Evolutionary conservation across 2,888 invertebrate genomes (phyloP).

Genomic region (Pheosia tremula): DNA sequence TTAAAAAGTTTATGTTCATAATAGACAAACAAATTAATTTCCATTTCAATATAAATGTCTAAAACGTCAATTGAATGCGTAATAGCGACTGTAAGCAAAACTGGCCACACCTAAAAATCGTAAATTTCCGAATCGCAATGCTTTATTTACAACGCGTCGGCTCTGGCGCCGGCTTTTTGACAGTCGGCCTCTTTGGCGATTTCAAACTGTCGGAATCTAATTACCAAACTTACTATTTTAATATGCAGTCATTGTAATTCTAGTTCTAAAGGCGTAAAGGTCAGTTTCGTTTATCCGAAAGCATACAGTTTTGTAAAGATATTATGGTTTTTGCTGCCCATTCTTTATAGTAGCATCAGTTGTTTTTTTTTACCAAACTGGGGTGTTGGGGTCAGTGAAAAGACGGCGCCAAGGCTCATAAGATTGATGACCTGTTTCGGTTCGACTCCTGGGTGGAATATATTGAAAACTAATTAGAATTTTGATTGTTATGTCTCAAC

Average conservation of each 20-base stretch:
- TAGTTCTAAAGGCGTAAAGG: slow-evolving; percentile 39
- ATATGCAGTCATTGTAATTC: slow-evolving; percentile 29
- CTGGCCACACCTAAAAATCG: slow-evolving; percentile 53
- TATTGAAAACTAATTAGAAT: slow-evolving; percentile 62
- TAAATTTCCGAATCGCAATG: slow-evolving; percentile 60
- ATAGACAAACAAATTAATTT: too few relatives aligned
- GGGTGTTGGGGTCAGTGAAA: slow-evolving; percentile 75
- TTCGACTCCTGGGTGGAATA: slow-evolving; percentile 58
- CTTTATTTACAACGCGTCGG: slow-evolving; percentile 72
- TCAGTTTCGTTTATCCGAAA: slow-evolving; percentile 31
- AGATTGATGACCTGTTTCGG: slow-evolving; percentile 73
- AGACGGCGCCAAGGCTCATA: slow-evolving; percentile 67
- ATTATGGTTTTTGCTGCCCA: slow-evolving; percentile 68
- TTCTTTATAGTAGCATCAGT: slow-evolving; percentile 74
- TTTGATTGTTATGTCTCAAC: slow-evolving; percentile 41
- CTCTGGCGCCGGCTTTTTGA: slow-evolving; percentile 79
- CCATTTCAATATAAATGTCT: too few relatives aligned
- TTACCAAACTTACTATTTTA: slow-evolving; percentile 59
- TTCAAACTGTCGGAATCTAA: slow-evolving; percentile 81
- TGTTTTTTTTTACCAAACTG: slow-evolving; percentile 58
- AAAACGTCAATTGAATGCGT: background rate
- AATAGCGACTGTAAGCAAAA: slow-evolving; percentile 38
- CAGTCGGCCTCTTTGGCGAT: slow-evolving; percentile 79
- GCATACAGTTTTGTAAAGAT: slow-evolving; percentile 33
- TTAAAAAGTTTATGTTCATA: too few relatives aligned